phyloP scores from a whole-genome alignment of 2,888 invertebrate species.

The Pollenia amentaria region DNA sequence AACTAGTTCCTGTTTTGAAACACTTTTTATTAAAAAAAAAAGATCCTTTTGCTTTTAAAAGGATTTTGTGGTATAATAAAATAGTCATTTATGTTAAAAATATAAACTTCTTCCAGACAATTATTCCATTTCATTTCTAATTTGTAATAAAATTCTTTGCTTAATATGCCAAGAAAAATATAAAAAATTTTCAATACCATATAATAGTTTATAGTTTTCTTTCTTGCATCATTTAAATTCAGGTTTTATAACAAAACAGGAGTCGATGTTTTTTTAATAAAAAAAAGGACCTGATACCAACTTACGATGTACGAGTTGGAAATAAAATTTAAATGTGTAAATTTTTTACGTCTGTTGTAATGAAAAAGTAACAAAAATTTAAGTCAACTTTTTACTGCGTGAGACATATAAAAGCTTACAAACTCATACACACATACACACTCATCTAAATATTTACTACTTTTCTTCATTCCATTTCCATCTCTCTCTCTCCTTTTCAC shows the following conservation, averaged over 20 bases:
- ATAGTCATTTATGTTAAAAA: too few species aligned
- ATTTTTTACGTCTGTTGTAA: background rate
- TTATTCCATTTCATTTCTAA: too few species aligned
- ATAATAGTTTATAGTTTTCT: too few species aligned
- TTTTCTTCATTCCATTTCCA: background rate
- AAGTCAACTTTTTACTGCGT: slow-evolving; percentile 9
- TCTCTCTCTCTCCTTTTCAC: background rate
- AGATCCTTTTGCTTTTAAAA: too few species aligned
- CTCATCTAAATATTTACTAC: background rate
- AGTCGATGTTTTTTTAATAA: background rate
- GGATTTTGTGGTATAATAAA: too few species aligned
- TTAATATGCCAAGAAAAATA: too few species aligned
- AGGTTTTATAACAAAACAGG: background rate
- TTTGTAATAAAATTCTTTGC: too few species aligned
- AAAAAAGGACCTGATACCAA: background rate
- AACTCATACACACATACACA: background rate
- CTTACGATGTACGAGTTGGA: background rate
- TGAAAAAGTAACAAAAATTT: background rate
- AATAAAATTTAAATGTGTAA: background rate
- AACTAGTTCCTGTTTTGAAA: too few species aligned
- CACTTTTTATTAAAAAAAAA: too few species aligned
- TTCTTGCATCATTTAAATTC: too few species aligned
- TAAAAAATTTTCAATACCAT: too few species aligned
- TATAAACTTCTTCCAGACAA: too few species aligned
- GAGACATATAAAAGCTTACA: background rate